phyloP scores from a whole-genome alignment of 1,140 invertebrate genomes.

The Aphis gossypii region DNA sequence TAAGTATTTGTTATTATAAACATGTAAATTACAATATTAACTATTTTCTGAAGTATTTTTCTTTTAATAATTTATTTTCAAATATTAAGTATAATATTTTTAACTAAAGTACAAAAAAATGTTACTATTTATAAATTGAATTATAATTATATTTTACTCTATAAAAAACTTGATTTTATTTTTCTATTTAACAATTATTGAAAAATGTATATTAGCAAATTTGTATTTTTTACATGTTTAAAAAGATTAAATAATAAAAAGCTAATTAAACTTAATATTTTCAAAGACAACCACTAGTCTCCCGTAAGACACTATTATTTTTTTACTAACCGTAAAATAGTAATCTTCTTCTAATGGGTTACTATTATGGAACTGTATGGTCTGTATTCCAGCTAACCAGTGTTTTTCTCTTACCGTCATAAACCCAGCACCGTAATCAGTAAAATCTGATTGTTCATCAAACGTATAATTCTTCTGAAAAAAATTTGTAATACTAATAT shows the following conservation, averaged over 20 bases:
- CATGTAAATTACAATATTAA: not conserved
- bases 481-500: not conserved
- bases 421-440: constrained; percentile 58
- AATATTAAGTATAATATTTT: not conserved
- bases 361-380: constrained; percentile 58
- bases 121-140: not conserved
- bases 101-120: not conserved
- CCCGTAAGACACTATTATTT: not conserved
- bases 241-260: not conserved
- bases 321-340: constrained; percentile 53
- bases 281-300: not conserved
- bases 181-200: not conserved
- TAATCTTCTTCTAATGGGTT: constrained; percentile 58
- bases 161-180: not conserved
- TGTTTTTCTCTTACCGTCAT: constrained; percentile 59
- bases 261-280: not conserved
- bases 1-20: not conserved
- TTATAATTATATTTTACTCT: not conserved
- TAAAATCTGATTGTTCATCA: constrained; percentile 8
- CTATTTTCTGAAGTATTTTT: not conserved
- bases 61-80: not conserved
- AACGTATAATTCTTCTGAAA: constrained; percentile 40
- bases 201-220: not conserved
- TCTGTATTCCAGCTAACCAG: constrained; percentile 59
- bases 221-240: not conserved